A percentile compares a stretch with the other conserved stretches of the same genome.
Evolutionary conservation across 1,140 invertebrate genomes (phyloP).

Genomic region (Zaprionus taronus): DNA sequence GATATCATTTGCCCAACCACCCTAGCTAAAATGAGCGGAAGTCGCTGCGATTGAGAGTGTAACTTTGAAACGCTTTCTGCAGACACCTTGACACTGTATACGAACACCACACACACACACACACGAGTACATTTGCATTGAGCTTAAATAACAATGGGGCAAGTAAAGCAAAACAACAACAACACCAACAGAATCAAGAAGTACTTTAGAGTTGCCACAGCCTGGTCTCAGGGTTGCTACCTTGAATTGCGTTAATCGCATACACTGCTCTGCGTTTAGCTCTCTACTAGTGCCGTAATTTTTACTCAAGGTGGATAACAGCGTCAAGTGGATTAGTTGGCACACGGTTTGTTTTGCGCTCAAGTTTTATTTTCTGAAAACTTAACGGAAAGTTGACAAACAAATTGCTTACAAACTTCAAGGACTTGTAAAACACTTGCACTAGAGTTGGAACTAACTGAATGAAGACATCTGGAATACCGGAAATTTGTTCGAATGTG

Average conservation of each 20-base stretch:
- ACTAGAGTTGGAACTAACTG: not conserved
- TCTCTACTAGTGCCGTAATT: constrained; percentile 7
- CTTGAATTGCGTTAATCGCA: constrained; percentile 59
- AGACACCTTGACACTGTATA: constrained; percentile 75
- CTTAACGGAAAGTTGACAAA: constrained; percentile 25
- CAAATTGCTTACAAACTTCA: constrained; percentile 24
- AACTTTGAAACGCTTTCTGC: constrained; percentile 37
- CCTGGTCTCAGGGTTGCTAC: constrained; percentile 38
- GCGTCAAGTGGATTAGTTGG: constrained; percentile 39
- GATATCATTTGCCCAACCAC: constrained; percentile 17
- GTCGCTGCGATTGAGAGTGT: constrained; percentile 41
- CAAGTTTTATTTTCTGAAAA: constrained; percentile 22
- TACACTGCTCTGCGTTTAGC: constrained; percentile 16
- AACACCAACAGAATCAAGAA: constrained; percentile 24
- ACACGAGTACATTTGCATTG: constrained; percentile 23
- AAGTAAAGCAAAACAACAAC: constrained; percentile 19
- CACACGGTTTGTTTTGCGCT: constrained; percentile 14
- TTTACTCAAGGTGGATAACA: constrained; percentile 25
- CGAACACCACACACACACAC: constrained; percentile 66
- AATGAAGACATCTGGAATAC: not conserved
- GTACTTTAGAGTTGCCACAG: constrained; percentile 7
- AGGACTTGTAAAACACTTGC: constrained; percentile 5
- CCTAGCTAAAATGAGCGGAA: constrained; percentile 36
- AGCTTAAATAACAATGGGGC: constrained; percentile 54
- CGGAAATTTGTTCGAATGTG: not conserved